Conservation (phyloP, 2,888 invertebrate genomes). For the Bombyx huttoni region DNA sequence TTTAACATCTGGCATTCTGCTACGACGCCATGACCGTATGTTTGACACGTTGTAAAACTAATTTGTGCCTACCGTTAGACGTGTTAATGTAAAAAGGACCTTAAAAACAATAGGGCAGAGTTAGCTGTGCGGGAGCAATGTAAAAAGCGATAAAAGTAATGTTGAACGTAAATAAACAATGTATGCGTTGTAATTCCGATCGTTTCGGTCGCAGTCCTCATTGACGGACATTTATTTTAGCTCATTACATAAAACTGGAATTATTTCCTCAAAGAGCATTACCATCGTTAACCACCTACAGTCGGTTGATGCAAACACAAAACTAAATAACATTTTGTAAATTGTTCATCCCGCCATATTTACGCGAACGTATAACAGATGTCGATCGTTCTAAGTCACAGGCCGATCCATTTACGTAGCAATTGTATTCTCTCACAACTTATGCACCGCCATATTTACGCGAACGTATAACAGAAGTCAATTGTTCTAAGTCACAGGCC, state of each 20-base stretch:
- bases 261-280: conserved; percentile 21
- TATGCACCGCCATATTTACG: too few species aligned
- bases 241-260: conserved; percentile 23
- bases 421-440: conserved; percentile 21
- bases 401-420: conserved; percentile 6
- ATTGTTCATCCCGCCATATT: too few species aligned
- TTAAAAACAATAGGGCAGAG: not conserved
- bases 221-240: conserved; percentile 16
- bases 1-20: not conserved
- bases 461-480: too few species aligned
- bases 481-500: too few species aligned
- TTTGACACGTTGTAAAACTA: not conserved
- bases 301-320: conserved; percentile 3
- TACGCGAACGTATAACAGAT: too few species aligned
- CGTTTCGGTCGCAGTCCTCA: conserved; percentile 3
- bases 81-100: not conserved
- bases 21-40: not conserved
- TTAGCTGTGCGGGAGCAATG: not conserved
- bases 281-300: conserved; percentile 30
- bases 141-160: conserved; percentile 3
- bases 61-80: not conserved
- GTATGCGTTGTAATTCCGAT: conserved; percentile 2
- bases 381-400: too few species aligned
- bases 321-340: too few species aligned
- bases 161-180: conserved; percentile 4